Conservation (phyloP, 2,888 invertebrate genomes). For the Pyrrhopygopsis socrates region DNA sequence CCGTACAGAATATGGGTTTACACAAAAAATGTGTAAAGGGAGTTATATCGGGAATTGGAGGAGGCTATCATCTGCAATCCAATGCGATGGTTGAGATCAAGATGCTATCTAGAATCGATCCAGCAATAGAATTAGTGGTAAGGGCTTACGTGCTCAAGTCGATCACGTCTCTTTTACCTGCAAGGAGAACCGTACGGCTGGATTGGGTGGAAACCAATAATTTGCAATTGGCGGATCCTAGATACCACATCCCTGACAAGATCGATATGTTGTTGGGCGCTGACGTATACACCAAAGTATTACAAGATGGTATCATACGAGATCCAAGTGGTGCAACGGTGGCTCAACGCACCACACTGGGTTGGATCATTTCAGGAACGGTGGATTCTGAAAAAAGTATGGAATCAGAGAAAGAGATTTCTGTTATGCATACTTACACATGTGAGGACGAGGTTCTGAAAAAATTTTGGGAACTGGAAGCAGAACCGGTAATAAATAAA, state of each 20-base stretch:
- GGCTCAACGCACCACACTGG: not conserved
- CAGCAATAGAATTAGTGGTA: constrained; percentile 13
- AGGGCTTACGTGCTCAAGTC: constrained; percentile 57
- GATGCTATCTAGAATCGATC: constrained; percentile 23
- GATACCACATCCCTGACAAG: constrained; percentile 38
- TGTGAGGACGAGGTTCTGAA: not conserved
- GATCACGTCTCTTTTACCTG: constrained; percentile 51
- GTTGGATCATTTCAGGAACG: not conserved
- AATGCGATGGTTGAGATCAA: constrained; percentile 45
- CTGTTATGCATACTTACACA: not conserved
- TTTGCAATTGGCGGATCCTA: constrained; percentile 53
- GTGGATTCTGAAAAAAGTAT: not conserved
- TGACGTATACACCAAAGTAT: constrained; percentile 42
- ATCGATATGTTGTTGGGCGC: constrained; percentile 63
- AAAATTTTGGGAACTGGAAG: not conserved
- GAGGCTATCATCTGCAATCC: not conserved
- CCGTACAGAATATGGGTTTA: constrained; percentile 41
- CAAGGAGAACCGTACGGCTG: not conserved
- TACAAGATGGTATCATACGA: not conserved
- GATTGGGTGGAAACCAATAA: constrained; percentile 41
- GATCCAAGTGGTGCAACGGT: not conserved
- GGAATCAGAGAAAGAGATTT: not conserved
- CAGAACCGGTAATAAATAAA: not conserved
- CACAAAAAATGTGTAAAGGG: constrained; percentile 19
- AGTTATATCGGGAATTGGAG: constrained; percentile 50